phyloP scores from a whole-genome alignment of 37 sponge, comb jelly and placozoan species.

The Ephydatia muelleri region DNA sequence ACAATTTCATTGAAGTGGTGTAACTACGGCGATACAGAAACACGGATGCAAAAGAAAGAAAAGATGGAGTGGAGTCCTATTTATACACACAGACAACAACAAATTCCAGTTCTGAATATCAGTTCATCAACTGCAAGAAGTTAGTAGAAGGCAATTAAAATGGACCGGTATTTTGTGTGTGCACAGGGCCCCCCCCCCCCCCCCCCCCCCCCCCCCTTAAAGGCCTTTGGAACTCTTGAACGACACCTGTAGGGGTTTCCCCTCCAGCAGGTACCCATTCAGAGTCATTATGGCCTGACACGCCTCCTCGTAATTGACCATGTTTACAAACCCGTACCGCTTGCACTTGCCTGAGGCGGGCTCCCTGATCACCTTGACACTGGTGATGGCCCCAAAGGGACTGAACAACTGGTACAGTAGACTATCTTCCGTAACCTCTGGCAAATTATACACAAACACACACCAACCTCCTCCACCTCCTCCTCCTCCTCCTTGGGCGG shows the following conservation, averaged over 20 bases:
- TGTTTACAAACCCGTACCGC: slow-evolving; percentile 95
- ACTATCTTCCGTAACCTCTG: slow-evolving; percentile 69
- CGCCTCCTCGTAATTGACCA: slow-evolving; percentile 88
- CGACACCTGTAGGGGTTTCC: slow-evolving; percentile 86
- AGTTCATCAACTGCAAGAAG: not conserved
- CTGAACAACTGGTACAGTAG: slow-evolving; percentile 87
- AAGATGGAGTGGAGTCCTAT: not conserved
- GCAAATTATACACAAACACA: slow-evolving; percentile 89
- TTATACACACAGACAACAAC: not conserved
- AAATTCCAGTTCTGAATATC: not conserved
- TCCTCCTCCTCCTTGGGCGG: too few relatives aligned
- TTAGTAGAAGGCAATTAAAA: not conserved
- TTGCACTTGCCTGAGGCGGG: slow-evolving; percentile 66
- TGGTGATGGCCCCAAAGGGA: slow-evolving; percentile 85
- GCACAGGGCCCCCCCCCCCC: too few relatives aligned
- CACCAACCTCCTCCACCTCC: slow-evolving; percentile 70
- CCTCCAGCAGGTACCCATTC: slow-evolving; percentile 63
- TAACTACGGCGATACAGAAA: not conserved
- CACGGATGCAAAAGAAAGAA: not conserved
- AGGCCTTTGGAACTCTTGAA: slow-evolving; percentile 56
- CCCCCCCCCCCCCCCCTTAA: too few relatives aligned
- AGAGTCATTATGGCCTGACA: slow-evolving; percentile 67
- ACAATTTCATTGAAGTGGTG: not conserved
- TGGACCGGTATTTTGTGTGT: not conserved
- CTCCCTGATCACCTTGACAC: slow-evolving; percentile 80